Evolutionary conservation across 2,797 vertebrate species (phyloP), one percentile per base, ranked within the genome.

Genomic region (Cyclura pinguis): DNA sequence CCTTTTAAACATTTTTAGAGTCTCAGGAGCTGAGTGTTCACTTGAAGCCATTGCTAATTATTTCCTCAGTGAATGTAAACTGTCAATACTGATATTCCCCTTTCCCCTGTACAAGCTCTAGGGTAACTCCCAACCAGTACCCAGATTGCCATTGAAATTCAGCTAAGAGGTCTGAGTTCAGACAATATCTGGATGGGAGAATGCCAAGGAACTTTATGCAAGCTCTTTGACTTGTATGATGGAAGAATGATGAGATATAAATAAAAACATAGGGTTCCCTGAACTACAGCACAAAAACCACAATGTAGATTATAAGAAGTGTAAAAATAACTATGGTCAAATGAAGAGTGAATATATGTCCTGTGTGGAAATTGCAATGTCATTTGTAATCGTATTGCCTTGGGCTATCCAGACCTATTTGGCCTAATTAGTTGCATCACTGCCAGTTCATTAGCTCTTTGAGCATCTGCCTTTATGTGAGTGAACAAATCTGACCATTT

Each of bases 301-400:
- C 24, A 50, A 13, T 55, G 9, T n/a, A 32, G 47, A 80, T 85
- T 24, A 80, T 47, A 82, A 80, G 74, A n/a, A 86, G 32, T 64
- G 42, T 73, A 80, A 62, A 74, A 90, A 90, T 73, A 74, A 90
- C 81, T 80, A 90, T 55, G 55, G 47, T 80, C 8, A 80, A 85
- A 89, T 82, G 69, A 64, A 86, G 84, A 85, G 35, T 86, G 35
- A 86, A 90, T 86, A 72, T 20, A 74, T 62, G 67, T 64, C 77
- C 69, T 86, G 22, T 74, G 86, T 86, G 42, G 38, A 86, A 90
- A 86, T 52, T 62, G 69, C 52, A 86, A 29, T 64, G 67, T 6
- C 55, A 82, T 90, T 86, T 90, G 78, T 82, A 90, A 76, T 86
- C 84, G 82, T 74, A 82, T 86, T 90, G 84, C 89, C 29, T 82